Evolutionary conservation across 2,113 vertebrate species (phyloP).

Genomic region (Crotalus tigris): DNA sequence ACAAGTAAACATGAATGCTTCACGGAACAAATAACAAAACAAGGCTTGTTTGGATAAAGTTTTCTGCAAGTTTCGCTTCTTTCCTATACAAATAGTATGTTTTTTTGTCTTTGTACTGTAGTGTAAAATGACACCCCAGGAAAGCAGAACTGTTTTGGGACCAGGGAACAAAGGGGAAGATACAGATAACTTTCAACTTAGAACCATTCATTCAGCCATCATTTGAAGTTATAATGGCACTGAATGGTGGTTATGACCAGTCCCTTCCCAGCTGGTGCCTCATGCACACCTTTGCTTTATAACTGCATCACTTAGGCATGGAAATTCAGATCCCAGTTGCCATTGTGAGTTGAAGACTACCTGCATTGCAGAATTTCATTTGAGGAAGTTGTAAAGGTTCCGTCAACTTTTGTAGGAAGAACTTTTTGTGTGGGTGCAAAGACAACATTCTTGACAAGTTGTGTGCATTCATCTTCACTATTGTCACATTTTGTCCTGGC

Average conservation of each 20-base stretch:
- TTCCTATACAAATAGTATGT: not conserved
- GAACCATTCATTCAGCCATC: not conserved
- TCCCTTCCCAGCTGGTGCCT: not conserved
- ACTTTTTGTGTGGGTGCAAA: not conserved
- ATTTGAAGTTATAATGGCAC: not conserved
- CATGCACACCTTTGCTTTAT: not conserved
- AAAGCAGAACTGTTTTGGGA: not conserved
- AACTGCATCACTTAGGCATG: not conserved
- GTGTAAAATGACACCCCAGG: not conserved
- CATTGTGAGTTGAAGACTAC: not conserved
- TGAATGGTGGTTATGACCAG: not conserved
- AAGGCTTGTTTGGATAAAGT: not conserved
- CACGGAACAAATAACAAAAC: not conserved
- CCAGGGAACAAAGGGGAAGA: not conserved
- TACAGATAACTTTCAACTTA: not conserved
- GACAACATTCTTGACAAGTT: not conserved
- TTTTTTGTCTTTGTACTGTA: not conserved
- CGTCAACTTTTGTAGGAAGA: not conserved
- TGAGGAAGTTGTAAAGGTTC: not conserved
- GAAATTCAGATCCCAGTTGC: not conserved
- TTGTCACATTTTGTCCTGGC: not conserved
- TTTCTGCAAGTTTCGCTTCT: not conserved
- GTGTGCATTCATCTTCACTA: not conserved
- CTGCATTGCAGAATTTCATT: not conserved
- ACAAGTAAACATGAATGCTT: not conserved